Evolutionary conservation across 2,797 vertebrate species (phyloP).

Genomic region (Cryptoprocta ferox): DNA sequence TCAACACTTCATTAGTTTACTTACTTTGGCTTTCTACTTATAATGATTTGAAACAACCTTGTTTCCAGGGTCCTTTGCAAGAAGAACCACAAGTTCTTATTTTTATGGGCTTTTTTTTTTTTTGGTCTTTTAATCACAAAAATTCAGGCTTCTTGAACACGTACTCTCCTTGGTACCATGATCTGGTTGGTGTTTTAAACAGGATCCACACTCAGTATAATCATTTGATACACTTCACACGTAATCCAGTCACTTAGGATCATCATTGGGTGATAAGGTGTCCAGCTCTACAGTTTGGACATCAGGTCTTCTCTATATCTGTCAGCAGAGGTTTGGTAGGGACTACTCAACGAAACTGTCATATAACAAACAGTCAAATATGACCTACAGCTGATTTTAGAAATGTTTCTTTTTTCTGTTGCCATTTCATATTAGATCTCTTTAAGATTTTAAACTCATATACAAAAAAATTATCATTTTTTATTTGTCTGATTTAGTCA

Average conservation of each 20-base stretch:
- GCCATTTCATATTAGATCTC: not conserved
- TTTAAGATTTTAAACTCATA: not conserved
- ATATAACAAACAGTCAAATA: not conserved
- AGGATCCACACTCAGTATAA: not conserved
- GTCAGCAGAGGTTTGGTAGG: not conserved
- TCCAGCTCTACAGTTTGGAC: not conserved
- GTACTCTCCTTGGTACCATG: not conserved
- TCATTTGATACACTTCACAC: not conserved
- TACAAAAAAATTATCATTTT: not conserved
- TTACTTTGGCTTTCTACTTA: not conserved
- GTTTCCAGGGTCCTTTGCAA: not conserved
- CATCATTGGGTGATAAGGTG: not conserved
- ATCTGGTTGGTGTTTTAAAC: not conserved
- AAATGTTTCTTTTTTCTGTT: not conserved
- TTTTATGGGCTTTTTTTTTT: not conserved
- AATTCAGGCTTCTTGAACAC: not conserved
- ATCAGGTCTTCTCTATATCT: not conserved
- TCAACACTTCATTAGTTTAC: not conserved
- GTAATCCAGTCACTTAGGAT: not conserved
- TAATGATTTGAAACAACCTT: not conserved
- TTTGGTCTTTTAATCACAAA: conserved; percentile 20
- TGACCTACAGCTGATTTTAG: not conserved
- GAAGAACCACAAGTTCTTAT: not conserved
- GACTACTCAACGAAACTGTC: not conserved
- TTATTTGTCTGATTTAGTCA: not conserved